A percentile compares a stretch with the other conserved stretches of the same genome.
phyloP scores from a whole-genome alignment of 2,113 vertebrate genomes.

The Cryptotis parvus region DNA sequence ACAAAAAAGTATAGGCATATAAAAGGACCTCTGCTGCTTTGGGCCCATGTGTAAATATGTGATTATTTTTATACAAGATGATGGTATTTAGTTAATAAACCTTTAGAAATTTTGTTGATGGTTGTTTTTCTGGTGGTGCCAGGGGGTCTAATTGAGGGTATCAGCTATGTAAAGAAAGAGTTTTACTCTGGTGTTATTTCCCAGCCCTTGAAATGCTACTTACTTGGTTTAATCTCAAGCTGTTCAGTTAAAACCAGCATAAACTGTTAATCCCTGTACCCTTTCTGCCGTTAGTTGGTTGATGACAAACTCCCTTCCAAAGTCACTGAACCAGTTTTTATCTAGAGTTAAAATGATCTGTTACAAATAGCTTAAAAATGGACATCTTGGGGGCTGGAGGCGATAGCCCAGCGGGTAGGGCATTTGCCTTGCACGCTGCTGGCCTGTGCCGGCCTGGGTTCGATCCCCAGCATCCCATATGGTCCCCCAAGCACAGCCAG shows the following conservation, averaged over 20 bases:
- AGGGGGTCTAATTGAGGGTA: too few relatives aligned
- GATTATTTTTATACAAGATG: conserved; percentile 36
- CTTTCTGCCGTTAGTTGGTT: neutral
- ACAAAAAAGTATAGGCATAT: too few relatives aligned
- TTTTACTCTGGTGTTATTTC: neutral
- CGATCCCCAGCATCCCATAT: too few relatives aligned
- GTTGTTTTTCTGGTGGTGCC: neutral
- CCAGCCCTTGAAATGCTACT: neutral
- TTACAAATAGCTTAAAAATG: conserved; percentile 31
- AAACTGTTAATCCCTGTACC: neutral
- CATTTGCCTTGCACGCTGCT: too few relatives aligned
- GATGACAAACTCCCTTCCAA: neutral
- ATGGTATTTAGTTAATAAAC: neutral
- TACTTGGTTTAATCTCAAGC: neutral
- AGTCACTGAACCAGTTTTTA: neutral
- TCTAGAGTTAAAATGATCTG: conserved; percentile 18
- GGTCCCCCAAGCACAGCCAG: too few relatives aligned
- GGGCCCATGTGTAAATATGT: neutral
- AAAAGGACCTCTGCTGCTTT: too few relatives aligned
- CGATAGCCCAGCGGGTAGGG: too few relatives aligned
- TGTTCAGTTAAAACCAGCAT: neutral
- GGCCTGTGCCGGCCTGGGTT: too few relatives aligned
- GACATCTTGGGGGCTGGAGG: too few relatives aligned
- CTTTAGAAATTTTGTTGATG: neutral
- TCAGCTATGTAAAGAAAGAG: too few relatives aligned